Percentiles rank a stretch among this genome's conserved stretches.
Conservation (phyloP, 2,888 invertebrate genomes). For the Trichogramma evanescens region DNA sequence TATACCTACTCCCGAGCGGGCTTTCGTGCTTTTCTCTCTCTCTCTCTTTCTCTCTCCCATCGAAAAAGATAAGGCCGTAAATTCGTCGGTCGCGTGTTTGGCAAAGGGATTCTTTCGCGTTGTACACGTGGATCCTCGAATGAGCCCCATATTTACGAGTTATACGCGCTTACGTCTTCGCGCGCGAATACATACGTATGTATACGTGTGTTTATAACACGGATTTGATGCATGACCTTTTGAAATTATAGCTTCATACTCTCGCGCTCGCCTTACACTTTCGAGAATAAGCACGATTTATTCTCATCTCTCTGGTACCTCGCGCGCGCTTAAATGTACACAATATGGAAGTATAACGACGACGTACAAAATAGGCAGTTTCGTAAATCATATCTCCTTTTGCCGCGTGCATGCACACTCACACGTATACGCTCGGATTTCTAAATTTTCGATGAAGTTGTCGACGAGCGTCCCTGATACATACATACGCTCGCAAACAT, state of each 20-base stretch:
- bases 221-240: neutral
- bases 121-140: slow-evolving; percentile 32
- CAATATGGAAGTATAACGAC: no score
- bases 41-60: slow-evolving; percentile 5
- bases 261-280: neutral
- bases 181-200: no score
- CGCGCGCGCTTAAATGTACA: no score
- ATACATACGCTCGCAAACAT: no score
- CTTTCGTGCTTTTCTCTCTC: slow-evolving; percentile 20
- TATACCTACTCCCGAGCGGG: neutral
- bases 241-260: slow-evolving; percentile 4
- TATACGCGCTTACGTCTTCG: neutral
- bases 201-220: neutral
- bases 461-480: no score
- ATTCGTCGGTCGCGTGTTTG: slow-evolving; percentile 39
- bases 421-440: no score
- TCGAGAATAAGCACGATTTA: neutral
- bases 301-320: neutral
- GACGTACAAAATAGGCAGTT: no score
- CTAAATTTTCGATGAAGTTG: no score
- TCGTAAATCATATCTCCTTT: no score
- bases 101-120: slow-evolving; percentile 41
- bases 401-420: no score
- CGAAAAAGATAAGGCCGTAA: slow-evolving; percentile 41
- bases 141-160: slow-evolving; percentile 7